Percentiles rank a stretch among this genome's conserved stretches.
phyloP scores from a whole-genome alignment of 2,113 vertebrate genomes.

The Bufo gargarizans region DNA sequence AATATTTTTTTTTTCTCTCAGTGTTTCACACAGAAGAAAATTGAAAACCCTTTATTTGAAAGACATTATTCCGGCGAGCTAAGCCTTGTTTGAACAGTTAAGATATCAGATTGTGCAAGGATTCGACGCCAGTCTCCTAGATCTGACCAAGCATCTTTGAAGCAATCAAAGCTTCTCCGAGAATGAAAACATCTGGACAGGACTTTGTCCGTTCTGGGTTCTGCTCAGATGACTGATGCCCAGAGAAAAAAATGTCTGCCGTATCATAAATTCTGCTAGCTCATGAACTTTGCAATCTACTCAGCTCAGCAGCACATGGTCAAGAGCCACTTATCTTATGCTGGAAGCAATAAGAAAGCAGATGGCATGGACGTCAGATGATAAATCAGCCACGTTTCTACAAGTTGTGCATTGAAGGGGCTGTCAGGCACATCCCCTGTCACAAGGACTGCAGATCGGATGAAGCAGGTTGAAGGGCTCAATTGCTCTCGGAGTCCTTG shows the following conservation, averaged over 20 bases:
- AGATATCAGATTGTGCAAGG: neutral
- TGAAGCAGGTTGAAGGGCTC: neutral
- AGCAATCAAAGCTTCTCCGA: constrained; percentile 40
- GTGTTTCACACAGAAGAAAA: neutral
- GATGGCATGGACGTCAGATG: constrained; percentile 67
- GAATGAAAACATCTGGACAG: constrained; percentile 62
- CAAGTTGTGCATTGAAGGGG: constrained; percentile 12
- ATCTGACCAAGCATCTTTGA: constrained; percentile 8
- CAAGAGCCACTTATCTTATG: constrained; percentile 68
- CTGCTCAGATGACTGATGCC: constrained; percentile 63
- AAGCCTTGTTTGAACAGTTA: constrained; percentile 15
- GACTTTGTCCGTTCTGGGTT: constrained; percentile 61
- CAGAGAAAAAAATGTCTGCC: constrained; percentile 65
- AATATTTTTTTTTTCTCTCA: neutral
- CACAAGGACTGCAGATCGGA: neutral
- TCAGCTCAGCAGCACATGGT: constrained; percentile 65
- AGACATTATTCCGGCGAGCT: neutral
- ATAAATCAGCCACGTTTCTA: constrained; percentile 63
- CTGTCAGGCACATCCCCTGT: constrained; percentile 49
- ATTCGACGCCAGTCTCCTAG: constrained; percentile 2
- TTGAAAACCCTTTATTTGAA: constrained; percentile 1
- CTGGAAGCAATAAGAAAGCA: constrained; percentile 69
- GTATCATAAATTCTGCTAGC: constrained; percentile 68
- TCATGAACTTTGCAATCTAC: constrained; percentile 67
- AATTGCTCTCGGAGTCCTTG: constrained; percentile 16